phyloP scores from a whole-genome alignment of 2,797 vertebrate genomes.

The Notolepis coatsorum region DNA sequence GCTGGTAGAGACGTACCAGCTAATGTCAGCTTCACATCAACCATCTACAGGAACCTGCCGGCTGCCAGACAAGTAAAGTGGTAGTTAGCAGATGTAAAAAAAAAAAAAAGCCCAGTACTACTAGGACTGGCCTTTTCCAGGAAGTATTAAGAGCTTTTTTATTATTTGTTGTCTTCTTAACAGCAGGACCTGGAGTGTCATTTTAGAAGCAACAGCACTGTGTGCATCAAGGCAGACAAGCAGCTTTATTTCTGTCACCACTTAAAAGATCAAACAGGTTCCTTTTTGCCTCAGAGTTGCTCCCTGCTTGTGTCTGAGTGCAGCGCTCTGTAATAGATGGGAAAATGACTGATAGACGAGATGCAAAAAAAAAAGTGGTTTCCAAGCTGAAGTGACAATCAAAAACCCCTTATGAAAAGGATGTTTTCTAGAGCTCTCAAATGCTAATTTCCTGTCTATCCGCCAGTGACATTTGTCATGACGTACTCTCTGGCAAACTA shows the following conservation, averaged over 20 bases:
- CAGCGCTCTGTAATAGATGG: conserved; percentile 24
- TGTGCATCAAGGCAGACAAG: conserved; percentile 43
- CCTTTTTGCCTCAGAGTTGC: conserved; percentile 43
- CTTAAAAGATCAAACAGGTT: conserved; percentile 69
- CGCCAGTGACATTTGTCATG: conserved; percentile 74
- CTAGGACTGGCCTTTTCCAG: conserved; percentile 66
- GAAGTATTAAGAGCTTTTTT: conserved; percentile 66
- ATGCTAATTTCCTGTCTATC: conserved; percentile 71
- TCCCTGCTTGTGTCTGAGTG: conserved; percentile 45
- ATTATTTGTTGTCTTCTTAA: conserved; percentile 37
- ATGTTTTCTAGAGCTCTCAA: conserved; percentile 64
- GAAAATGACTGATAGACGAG: neutral
- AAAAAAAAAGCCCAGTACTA: conserved; percentile 72
- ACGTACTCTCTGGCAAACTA: conserved; percentile 77
- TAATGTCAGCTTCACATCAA: conserved; percentile 75
- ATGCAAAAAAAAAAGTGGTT: conserved; percentile 15
- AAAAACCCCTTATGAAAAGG: conserved; percentile 57
- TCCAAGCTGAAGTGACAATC: conserved; percentile 37
- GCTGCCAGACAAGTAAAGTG: conserved; percentile 79
- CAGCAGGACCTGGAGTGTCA: neutral
- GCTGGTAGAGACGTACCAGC: conserved; percentile 71
- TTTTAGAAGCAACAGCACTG: conserved; percentile 29
- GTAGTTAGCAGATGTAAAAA: no score
- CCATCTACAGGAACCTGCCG: conserved; percentile 75
- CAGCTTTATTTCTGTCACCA: conserved; percentile 69